phyloP scores from a whole-genome alignment of 2,888 invertebrate species.

The Phyllotreta striolata region DNA sequence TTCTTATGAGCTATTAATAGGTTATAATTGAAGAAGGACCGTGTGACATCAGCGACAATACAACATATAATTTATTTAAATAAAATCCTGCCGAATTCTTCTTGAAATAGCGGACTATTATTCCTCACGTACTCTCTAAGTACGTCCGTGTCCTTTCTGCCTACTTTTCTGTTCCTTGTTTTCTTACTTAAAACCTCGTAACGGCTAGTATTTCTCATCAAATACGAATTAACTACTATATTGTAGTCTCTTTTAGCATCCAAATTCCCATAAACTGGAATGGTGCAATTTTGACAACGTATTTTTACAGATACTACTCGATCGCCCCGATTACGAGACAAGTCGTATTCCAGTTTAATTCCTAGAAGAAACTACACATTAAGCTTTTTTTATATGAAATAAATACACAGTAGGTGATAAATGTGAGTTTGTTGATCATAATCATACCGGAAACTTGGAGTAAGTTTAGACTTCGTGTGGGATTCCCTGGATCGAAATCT shows the following conservation, averaged over 20 bases:
- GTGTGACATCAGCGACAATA: not conserved
- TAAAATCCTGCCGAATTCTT: constrained; percentile 65
- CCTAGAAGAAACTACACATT: constrained; percentile 58
- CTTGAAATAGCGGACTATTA: constrained; percentile 63
- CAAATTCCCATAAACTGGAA: constrained; percentile 71
- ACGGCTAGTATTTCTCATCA: constrained; percentile 75
- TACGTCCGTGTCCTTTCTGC: constrained; percentile 65
- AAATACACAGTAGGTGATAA: constrained; percentile 5
- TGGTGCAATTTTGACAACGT: constrained; percentile 70
- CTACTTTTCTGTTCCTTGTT: constrained; percentile 61
- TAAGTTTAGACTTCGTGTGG: constrained; percentile 60
- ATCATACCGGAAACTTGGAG: constrained; percentile 71
- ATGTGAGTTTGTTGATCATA: constrained; percentile 18
- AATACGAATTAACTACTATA: constrained; percentile 69
- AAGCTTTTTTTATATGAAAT: not conserved
- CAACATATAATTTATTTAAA: constrained; percentile 33
- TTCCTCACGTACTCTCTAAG: constrained; percentile 64
- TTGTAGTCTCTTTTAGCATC: constrained; percentile 67
- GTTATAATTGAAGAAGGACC: constrained; percentile 18
- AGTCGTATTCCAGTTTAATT: constrained; percentile 68
- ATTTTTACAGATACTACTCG: constrained; percentile 67
- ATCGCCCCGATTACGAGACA: constrained; percentile 65
- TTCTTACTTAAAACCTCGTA: constrained; percentile 64
- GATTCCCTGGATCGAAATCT: constrained; percentile 45
- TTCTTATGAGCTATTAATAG: not conserved